Evolutionary conservation across 2,797 vertebrate genomes (phyloP), one percentile per base, ranked within the genome.

Genomic region (Malacoraja senta): DNA sequence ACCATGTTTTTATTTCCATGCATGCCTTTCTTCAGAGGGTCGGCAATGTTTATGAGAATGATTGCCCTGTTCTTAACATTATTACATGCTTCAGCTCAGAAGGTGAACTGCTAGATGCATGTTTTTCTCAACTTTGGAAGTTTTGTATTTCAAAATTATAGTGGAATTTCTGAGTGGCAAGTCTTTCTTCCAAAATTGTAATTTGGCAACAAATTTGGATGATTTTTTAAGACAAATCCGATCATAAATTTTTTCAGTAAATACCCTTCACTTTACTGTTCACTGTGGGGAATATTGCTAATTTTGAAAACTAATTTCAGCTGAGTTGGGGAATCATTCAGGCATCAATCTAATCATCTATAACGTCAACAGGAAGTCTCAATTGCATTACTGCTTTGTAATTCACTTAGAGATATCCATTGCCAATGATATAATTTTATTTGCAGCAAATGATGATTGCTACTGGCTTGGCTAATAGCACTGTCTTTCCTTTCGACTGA

Each of bases 381-480:
- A 72, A 91, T 72, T 72, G 88, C 21, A 38, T 91, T 72, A 72
- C 32, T 26, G 32, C 88, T 72, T 91, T 72, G 68, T 38, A 72
- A 91, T 91, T 91, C 90, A 91, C 35, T 44, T 24, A 72, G 88
- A 74, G 68, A 21, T 91, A 72, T 74, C 86, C 38, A 91, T 53
- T 91, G 71, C 29, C 90, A 21, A 72, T 68, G 24, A 68, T 74
- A 19, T 91, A 74, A 91, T 91, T 38, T 91, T 91, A 91, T 74
- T 91, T 91, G 21, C 24, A 53, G 90, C 90, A 91, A 74, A 44
- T 91, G 74, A 74, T 74, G 90, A 91, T 74, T 29, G 90, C 26
- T 32, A 72, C 68, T 91, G 83, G 58, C 83, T 72, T 72, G 65
- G 32, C 24, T 91, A 91, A 91, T 91, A 68, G 90, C 17, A 74